Evolutionary conservation across 2,113 vertebrate species (phyloP), one percentile per base, ranked within the genome.

Genomic region (Alligator sinensis): DNA sequence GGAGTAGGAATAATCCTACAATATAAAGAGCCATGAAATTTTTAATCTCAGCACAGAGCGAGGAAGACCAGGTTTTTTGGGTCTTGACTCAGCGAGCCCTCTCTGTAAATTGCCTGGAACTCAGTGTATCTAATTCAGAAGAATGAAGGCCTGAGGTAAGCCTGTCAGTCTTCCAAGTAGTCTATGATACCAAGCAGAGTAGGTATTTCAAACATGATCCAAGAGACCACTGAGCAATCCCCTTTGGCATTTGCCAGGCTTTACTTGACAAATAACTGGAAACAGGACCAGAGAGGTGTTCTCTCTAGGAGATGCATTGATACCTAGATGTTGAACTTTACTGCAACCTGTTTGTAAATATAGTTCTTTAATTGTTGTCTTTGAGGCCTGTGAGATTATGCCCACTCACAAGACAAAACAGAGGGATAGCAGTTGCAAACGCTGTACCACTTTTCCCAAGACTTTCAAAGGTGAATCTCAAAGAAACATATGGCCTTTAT

Each of bases 351-450:
- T 68, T 88, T 66, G 96, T 84, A 92, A 95, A 95, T 81, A 76
- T 80, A 30, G 55, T 59, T 87, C 90, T 94, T 89, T 95, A 93
- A 95, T 93, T 93, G 93, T 95, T 95, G 95, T 90, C 94, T 95
- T 55, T 93, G 85, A 89, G 76, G 90, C 87, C 47, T 47, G 47
- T 47, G 47, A 47, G 47, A 47, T 97, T 96, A 92, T 22, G 78
- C 80, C 82, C 82, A 7, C 25, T 94, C 21, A 0, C 9, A 38
- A 84, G 92, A 60, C 59, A 76, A 91, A 78, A 17, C 57, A 64
- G 86, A 84, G 77, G 17, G 58, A 6, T 68, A 93, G 86, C 86
- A 93, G 89, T 55, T 61, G 4, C 76, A 83, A 55, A 80, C 79
- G 63, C 60, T 18, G 24, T 75, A 25, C 11, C 47, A 84, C 22